Evolutionary conservation across 2,888 invertebrate genomes (phyloP).

Genomic region (Machimus atricapillus): DNA sequence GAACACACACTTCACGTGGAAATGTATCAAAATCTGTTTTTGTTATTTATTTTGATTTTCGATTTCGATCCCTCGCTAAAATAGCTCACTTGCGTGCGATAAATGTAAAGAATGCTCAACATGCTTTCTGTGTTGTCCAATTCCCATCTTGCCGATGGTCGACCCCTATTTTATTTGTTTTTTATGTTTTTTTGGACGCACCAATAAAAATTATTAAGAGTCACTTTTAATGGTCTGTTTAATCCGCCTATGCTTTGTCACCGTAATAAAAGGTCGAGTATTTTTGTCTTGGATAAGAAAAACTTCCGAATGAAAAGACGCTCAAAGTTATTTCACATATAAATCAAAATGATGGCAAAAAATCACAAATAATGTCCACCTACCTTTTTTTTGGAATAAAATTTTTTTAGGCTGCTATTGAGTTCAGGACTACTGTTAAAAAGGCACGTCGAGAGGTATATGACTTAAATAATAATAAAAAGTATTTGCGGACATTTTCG

Average conservation of each 20-base stretch:
- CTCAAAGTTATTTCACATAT: background rate
- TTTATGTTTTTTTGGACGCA: background rate
- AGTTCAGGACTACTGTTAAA: background rate
- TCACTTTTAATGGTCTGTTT: background rate
- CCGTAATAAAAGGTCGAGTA: background rate
- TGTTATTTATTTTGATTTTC: background rate
- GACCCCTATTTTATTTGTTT: background rate
- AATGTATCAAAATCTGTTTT: background rate
- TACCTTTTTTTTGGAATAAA: background rate
- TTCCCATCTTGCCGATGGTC: background rate
- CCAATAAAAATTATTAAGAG: background rate
- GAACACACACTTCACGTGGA: background rate
- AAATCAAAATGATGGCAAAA: background rate
- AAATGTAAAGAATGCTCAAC: background rate
- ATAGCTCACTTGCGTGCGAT: background rate
- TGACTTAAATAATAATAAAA: background rate
- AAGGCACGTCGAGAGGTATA: background rate
- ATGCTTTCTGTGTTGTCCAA: background rate
- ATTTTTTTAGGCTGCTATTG: background rate
- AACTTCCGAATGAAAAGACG: background rate
- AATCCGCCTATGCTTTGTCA: background rate
- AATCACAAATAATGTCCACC: background rate
- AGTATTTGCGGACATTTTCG: background rate
- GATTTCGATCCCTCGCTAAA: background rate
- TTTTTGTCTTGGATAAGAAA: background rate